phyloP scores from a whole-genome alignment of 2,113 vertebrate genomes.

The Etheostoma cragini region DNA sequence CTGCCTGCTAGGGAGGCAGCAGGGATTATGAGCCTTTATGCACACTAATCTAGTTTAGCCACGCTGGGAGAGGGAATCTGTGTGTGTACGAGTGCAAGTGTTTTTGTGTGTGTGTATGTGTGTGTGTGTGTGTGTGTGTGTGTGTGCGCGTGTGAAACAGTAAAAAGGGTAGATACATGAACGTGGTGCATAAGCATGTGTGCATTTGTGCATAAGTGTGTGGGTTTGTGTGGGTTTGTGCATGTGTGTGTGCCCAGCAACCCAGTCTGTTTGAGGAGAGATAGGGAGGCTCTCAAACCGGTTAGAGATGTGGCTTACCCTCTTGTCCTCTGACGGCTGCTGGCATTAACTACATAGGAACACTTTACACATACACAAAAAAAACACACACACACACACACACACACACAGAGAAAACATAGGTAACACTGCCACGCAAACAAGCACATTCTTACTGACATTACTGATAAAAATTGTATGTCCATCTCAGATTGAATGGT shows the following conservation, averaged over 20 bases:
- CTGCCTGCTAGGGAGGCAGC: conserved; percentile 81
- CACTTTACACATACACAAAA: conserved; percentile 3
- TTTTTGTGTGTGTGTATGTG: conserved; percentile 31
- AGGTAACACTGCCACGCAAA: conserved; percentile 16
- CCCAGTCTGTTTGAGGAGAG: conserved; percentile 64
- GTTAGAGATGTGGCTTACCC: conserved; percentile 68
- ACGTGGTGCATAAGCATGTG: conserved; percentile 20
- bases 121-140: not conserved
- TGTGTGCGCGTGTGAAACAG: conserved; percentile 14
- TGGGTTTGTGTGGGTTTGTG: not conserved
- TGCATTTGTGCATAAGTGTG: not conserved
- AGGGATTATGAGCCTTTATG: conserved; percentile 84
- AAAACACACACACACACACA: not conserved
- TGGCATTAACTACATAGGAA: conserved; percentile 56
- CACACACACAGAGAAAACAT: not conserved
- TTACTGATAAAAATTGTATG: conserved; percentile 35
- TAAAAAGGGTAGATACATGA: conserved; percentile 48
- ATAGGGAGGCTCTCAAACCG: conserved; percentile 63
- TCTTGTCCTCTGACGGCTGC: conserved; percentile 63
- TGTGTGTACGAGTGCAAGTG: conserved; percentile 43
- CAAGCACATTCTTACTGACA: conserved; percentile 14
- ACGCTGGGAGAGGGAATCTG: conserved; percentile 67
- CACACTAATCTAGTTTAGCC: conserved; percentile 85
- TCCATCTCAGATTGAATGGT: not conserved
- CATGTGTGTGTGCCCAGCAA: conserved; percentile 23